A percentile compares a stretch with the other conserved stretches of the same genome.
Evolutionary conservation across 2,113 vertebrate genomes (phyloP).

Genomic region (Calcarius ornatus): DNA sequence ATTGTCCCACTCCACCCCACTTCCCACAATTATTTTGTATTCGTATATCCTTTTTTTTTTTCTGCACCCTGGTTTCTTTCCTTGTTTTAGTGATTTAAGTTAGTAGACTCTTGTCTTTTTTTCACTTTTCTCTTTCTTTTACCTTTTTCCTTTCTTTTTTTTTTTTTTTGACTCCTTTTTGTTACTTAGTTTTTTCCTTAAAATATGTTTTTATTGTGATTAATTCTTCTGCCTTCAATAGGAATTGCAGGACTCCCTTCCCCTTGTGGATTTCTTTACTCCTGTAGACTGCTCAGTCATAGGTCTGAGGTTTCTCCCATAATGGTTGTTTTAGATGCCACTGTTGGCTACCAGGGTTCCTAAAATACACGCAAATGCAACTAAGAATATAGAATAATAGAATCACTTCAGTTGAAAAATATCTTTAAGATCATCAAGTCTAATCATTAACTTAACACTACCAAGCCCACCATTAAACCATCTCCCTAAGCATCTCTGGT

Average conservation of each 20-base stretch:
- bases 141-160: neutral
- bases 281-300: neutral
- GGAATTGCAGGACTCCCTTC: neutral
- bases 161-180: neutral
- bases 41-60: neutral
- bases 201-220: neutral
- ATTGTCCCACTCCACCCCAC: fast-evolving
- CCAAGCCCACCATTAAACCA: neutral
- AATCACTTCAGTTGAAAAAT: neutral
- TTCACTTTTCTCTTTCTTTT: neutral
- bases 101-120: neutral
- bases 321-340: neutral
- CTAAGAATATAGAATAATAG: neutral
- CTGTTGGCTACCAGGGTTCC: neutral
- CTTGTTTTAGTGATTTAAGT: neutral
- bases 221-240: neutral
- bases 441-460: neutral
- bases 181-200: neutral
- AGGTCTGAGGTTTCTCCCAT: neutral
- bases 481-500: neutral
- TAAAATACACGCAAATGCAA: neutral
- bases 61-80: neutral
- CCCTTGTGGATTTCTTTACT: neutral
- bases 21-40: neutral
- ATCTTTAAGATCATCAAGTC: neutral